phyloP scores from a whole-genome alignment of 2,797 vertebrate species.

The Enteromius trimaculatus region DNA sequence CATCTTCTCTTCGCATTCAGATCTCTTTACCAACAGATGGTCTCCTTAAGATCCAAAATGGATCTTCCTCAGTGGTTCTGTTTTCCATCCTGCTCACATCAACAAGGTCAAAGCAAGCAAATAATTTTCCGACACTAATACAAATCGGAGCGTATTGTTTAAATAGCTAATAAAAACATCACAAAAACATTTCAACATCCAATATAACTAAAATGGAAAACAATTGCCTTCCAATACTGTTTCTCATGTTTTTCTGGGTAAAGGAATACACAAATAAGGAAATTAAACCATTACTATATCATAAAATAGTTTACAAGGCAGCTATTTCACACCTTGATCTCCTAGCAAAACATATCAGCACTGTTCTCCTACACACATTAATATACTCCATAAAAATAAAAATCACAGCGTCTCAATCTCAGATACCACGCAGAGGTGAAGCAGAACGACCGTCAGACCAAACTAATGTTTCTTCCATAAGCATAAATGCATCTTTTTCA shows the following conservation, averaged over 20 bases:
- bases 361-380: neutral
- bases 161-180: neutral
- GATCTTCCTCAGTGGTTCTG: slow-evolving; percentile 30
- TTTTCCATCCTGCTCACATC: slow-evolving; percentile 20
- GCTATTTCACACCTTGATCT: neutral
- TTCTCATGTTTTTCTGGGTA: neutral
- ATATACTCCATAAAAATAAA: neutral
- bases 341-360: neutral
- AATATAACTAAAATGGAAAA: neutral
- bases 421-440: neutral
- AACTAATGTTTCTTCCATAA: neutral
- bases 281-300: neutral
- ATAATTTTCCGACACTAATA: neutral
- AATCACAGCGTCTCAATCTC: slow-evolving; percentile 10
- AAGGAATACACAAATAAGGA: neutral
- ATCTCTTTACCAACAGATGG: slow-evolving; percentile 36
- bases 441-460: neutral
- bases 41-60: slow-evolving; percentile 33
- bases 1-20: neutral
- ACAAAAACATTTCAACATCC: neutral
- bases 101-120: slow-evolving; percentile 26
- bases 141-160: neutral
- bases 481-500: neutral
- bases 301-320: neutral
- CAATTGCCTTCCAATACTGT: neutral